Evolutionary conservation across 2,888 invertebrate species (phyloP).

Genomic region (Biston betularia): DNA sequence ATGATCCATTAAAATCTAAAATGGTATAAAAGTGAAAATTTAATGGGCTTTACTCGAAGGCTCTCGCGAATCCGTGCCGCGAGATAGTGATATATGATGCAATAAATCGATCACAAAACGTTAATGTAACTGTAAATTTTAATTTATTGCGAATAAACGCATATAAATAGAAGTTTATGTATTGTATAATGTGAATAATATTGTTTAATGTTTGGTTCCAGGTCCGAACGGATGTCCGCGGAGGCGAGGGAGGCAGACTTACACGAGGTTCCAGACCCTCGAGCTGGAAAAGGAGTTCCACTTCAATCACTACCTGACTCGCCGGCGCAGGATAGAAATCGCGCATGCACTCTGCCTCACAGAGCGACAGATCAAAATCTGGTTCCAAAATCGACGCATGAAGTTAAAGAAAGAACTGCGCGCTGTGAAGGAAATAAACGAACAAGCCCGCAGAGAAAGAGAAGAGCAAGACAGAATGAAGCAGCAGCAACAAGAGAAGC

Average conservation of each 20-base stretch:
- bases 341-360: conserved; percentile 98
- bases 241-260: conserved; percentile 97
- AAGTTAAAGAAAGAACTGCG: conserved; percentile 98
- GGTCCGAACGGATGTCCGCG: conserved; percentile 98
- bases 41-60: conserved; percentile 73
- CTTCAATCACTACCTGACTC: conserved; percentile 98
- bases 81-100: conserved; percentile 73
- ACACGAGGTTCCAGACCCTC: conserved; percentile 98
- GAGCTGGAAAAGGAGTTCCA: conserved; percentile 99
- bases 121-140: conserved; percentile 60
- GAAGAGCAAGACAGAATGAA: conserved; percentile 97
- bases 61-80: conserved; percentile 70
- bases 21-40: conserved; percentile 84
- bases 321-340: conserved; percentile 98
- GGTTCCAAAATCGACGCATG: conserved; percentile 99
- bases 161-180: conserved; percentile 47
- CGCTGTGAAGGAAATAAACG: conserved; percentile 97
- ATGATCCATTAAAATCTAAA: conserved; percentile 84
- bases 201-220: conserved; percentile 83
- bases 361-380: conserved; percentile 98
- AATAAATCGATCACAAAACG: conserved; percentile 73
- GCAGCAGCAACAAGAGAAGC: conserved; percentile 95
- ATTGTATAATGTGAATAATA: conserved; percentile 35
- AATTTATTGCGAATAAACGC: conserved; percentile 53
- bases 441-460: conserved; percentile 95